Conservation (phyloP, 2,888 invertebrate species). For the Isoperla grammatica region DNA sequence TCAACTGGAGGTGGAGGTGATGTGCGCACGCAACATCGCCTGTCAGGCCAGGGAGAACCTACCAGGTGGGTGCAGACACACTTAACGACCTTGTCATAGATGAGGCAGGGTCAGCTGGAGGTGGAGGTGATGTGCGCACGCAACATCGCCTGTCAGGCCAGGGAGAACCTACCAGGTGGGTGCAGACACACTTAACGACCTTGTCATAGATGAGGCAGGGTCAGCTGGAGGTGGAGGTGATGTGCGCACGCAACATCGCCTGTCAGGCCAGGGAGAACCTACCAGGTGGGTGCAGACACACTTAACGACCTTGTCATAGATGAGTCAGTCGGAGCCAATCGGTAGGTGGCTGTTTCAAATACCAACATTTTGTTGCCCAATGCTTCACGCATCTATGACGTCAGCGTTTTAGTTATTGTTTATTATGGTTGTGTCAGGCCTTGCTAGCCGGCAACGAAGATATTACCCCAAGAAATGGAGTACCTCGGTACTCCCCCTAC, state of each 20-base stretch:
- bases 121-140: constrained; percentile 74
- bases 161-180: constrained; percentile 59
- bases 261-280: constrained; percentile 63
- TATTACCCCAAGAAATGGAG: no score
- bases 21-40: constrained; percentile 63
- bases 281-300: constrained; percentile 44
- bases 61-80: constrained; percentile 50
- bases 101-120: constrained; percentile 88
- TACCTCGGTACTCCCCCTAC: no score
- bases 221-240: constrained; percentile 82
- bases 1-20: constrained; percentile 82
- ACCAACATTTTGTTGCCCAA: no score
- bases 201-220: constrained; percentile 71
- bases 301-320: background rate
- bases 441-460: no score
- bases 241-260: constrained; percentile 63
- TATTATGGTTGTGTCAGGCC: no score
- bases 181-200: background rate
- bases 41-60: constrained; percentile 63
- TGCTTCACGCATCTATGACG: no score
- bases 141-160: constrained; percentile 61
- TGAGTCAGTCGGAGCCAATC: no score
- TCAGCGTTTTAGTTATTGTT: no score
- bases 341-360: background rate
- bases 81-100: constrained; percentile 46